phyloP scores from a whole-genome alignment of 2,797 vertebrate species.

The Crenichthys baileyi region DNA sequence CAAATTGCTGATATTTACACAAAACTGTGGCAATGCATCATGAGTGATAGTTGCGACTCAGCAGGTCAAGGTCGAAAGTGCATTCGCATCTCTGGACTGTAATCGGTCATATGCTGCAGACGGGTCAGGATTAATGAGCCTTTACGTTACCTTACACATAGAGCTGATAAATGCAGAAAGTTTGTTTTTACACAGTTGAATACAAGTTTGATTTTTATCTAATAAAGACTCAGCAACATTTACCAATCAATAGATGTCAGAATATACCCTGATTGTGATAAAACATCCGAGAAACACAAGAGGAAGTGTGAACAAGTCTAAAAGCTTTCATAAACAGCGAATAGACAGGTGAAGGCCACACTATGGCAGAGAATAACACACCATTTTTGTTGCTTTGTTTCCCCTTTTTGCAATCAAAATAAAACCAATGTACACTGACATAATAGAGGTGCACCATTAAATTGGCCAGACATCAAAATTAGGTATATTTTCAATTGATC shows the following conservation, averaged over 20 bases:
- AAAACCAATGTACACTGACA: neutral
- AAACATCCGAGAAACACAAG: conserved; percentile 47
- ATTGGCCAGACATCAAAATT: neutral
- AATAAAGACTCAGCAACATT: conserved; percentile 64
- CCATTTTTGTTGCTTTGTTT: neutral
- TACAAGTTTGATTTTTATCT: conserved; percentile 64
- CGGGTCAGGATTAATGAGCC: conserved; percentile 61
- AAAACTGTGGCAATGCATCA: conserved; percentile 28
- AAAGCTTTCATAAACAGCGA: conserved; percentile 22
- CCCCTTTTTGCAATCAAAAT: neutral
- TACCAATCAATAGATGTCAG: conserved; percentile 63
- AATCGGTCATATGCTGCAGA: conserved; percentile 52
- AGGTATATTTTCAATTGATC: neutral
- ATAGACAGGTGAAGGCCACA: conserved; percentile 16
- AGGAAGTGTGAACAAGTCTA: conserved; percentile 41
- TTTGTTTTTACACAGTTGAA: conserved; percentile 56
- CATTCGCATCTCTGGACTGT: conserved; percentile 15
- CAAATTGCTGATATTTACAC: conserved; percentile 57
- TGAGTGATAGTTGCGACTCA: conserved; percentile 39
- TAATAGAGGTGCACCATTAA: neutral
- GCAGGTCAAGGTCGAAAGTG: conserved; percentile 57
- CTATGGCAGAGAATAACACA: conserved; percentile 12
- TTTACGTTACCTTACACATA: conserved; percentile 44
- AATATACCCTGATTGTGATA: conserved; percentile 48
- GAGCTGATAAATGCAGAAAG: conserved; percentile 49